These are phyloP conservation scores for Rhinolophus ferrumequinum DNA, from an alignment of 2,113 vertebrate species.

Conservation along the genomic window DNA sequence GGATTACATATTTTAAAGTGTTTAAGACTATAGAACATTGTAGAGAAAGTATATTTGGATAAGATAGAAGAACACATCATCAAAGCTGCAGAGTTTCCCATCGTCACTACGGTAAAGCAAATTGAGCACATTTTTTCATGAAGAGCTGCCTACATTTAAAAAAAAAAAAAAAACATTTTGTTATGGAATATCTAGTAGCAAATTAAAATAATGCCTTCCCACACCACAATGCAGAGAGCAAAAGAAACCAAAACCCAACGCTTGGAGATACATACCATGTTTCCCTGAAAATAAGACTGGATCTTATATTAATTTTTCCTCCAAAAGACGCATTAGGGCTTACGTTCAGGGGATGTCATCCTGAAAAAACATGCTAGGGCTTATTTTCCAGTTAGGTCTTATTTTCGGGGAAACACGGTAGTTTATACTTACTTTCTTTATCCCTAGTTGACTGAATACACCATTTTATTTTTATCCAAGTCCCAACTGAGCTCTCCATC, in stretches of 20 bases:
- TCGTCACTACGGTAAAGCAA: neutral
- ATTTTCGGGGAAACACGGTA: neutral
- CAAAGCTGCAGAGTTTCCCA: neutral
- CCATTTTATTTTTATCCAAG: slow-evolving; percentile 27
- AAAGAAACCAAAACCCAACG: slow-evolving; percentile 13
- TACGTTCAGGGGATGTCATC: too few relatives aligned
- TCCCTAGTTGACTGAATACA: neutral
- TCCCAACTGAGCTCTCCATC: neutral
- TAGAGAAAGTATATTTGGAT: neutral
- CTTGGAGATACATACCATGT: neutral
- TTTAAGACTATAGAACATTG: neutral
- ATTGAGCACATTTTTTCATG: neutral
- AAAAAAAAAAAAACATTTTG: neutral
- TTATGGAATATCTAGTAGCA: neutral
- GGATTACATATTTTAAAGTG: neutral
- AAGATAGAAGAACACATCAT: neutral
- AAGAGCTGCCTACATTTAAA: neutral
- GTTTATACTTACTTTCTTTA: neutral
- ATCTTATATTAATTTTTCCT: too few relatives aligned
- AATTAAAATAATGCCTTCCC: slow-evolving; percentile 28
- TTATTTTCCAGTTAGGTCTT: too few relatives aligned
- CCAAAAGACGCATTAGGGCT: too few relatives aligned
- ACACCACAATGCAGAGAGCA: neutral
- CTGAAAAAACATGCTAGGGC: too few relatives aligned
- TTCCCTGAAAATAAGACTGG: too few relatives aligned